A percentile compares a stretch with the other conserved stretches of the same genome.
Evolutionary conservation across 2,888 invertebrate species (phyloP).

Genomic region (Perdita meconis): DNA sequence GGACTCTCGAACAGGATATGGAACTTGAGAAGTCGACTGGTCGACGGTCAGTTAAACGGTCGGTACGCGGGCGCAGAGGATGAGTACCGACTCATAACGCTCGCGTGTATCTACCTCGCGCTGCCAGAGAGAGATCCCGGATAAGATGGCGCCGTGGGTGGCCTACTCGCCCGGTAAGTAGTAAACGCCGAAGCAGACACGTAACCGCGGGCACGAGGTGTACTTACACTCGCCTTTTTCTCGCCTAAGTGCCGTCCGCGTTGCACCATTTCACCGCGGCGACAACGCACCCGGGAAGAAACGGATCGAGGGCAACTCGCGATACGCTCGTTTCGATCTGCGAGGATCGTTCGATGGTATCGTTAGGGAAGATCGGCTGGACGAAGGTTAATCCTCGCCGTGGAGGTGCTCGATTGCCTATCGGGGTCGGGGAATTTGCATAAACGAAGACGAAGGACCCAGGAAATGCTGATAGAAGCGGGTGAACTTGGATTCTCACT

Average conservation of each 20-base stretch:
- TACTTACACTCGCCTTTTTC: conserved; percentile 66
- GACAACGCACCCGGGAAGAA: conserved; percentile 23
- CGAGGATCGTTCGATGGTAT: conserved; percentile 15
- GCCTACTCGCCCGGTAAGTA: conserved; percentile 76
- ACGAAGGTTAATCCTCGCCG: not conserved
- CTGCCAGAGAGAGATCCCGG: conserved; percentile 79
- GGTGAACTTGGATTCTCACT: too few species aligned
- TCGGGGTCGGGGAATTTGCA: too few species aligned
- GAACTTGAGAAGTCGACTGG: conserved; percentile 74
- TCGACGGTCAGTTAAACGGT: conserved; percentile 58
- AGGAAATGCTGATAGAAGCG: too few species aligned
- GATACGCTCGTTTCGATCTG: conserved; percentile 44
- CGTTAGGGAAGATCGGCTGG: not conserved
- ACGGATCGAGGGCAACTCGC: conserved; percentile 57
- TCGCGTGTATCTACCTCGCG: conserved; percentile 66
- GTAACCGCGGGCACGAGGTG: conserved; percentile 67
- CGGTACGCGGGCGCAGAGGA: conserved; percentile 56
- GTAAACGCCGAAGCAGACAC: conserved; percentile 74
- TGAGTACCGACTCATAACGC: conserved; percentile 73
- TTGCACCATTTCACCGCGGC: conserved; percentile 31
- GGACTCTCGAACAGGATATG: conserved; percentile 81
- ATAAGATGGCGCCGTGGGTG: conserved; percentile 84
- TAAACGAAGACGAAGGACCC: too few species aligned
- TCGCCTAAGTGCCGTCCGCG: conserved; percentile 61
- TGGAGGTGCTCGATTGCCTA: not conserved